Evolutionary conservation across 1,140 invertebrate species (phyloP).

Genomic region (Drosophila jambulina): DNA sequence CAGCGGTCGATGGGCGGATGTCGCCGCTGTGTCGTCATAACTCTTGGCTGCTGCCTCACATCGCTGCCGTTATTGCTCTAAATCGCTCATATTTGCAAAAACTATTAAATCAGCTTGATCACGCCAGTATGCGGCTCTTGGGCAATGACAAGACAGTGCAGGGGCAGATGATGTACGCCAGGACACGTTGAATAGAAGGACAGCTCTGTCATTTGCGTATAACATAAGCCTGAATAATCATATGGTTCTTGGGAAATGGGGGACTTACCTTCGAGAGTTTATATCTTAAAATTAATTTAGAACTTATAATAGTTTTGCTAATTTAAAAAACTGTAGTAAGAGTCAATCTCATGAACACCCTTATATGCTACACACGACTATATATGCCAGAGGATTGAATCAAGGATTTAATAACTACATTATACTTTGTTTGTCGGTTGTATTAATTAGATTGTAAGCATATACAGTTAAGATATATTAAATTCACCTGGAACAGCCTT

Average conservation of each 20-base stretch:
- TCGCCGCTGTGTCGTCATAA: slow-evolving; percentile 59
- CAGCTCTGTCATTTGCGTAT: background rate
- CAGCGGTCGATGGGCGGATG: slow-evolving; percentile 48
- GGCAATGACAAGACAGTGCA: slow-evolving; percentile 20
- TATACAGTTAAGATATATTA: too few species aligned
- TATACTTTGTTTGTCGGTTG: too few species aligned
- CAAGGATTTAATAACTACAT: too few species aligned
- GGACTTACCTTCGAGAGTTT: background rate
- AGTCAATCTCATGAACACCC: too few species aligned
- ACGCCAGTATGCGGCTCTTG: slow-evolving; percentile 17
- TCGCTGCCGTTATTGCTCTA: slow-evolving; percentile 66
- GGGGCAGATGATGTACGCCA: background rate
- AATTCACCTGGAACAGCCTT: too few species aligned
- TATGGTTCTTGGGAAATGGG: background rate
- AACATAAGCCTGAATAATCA: background rate
- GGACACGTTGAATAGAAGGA: background rate
- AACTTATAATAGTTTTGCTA: background rate
- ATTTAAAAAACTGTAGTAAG: too few species aligned
- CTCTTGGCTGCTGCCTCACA: slow-evolving; percentile 60
- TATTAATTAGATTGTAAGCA: too few species aligned
- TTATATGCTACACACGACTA: too few species aligned
- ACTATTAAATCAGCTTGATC: slow-evolving; percentile 75
- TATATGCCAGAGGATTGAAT: too few species aligned
- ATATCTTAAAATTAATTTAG: background rate
- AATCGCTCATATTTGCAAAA: slow-evolving; percentile 71